These are phyloP conservation scores for Leptosomus discolor DNA, from an alignment of 2,113 vertebrate species.

Conservation along the genomic window DNA sequence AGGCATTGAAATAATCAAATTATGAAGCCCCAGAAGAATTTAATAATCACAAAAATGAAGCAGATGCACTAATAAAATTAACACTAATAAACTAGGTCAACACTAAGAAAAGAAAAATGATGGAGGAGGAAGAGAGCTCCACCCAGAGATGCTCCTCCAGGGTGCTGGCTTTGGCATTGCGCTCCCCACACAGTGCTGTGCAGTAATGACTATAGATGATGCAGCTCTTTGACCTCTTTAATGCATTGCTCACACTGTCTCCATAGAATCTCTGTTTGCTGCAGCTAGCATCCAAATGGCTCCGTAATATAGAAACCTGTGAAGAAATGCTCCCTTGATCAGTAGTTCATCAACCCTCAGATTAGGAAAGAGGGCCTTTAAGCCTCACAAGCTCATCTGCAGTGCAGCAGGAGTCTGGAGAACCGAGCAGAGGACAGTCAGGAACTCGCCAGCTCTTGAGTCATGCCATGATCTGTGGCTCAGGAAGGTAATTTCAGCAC, in stretches of 20 bases:
- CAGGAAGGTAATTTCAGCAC: not conserved
- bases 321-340: conserved; percentile 28
- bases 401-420: conserved; percentile 20
- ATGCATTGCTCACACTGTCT: conserved; percentile 21
- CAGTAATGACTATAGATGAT: conserved; percentile 25
- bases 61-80: conserved; percentile 58
- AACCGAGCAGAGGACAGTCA: not conserved
- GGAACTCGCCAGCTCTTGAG: not conserved
- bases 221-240: conserved; percentile 56
- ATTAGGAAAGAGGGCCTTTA: not conserved
- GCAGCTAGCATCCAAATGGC: not conserved
- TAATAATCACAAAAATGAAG: conserved; percentile 58
- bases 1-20: conserved; percentile 64
- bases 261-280: not conserved
- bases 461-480: not conserved
- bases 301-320: not conserved
- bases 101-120: not conserved
- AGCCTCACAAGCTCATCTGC: not conserved
- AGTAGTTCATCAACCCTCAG: not conserved
- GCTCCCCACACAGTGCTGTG: not conserved
- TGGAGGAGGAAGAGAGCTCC: conserved; percentile 20
- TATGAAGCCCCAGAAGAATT: conserved; percentile 48
- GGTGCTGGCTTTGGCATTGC: not conserved
- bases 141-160: conserved; percentile 11
- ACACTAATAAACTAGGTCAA: conserved; percentile 56